A percentile compares a stretch with the other conserved stretches of the same genome.
phyloP scores from a whole-genome alignment of 1,140 invertebrate species.

The Anoplolepis gracilipes region DNA sequence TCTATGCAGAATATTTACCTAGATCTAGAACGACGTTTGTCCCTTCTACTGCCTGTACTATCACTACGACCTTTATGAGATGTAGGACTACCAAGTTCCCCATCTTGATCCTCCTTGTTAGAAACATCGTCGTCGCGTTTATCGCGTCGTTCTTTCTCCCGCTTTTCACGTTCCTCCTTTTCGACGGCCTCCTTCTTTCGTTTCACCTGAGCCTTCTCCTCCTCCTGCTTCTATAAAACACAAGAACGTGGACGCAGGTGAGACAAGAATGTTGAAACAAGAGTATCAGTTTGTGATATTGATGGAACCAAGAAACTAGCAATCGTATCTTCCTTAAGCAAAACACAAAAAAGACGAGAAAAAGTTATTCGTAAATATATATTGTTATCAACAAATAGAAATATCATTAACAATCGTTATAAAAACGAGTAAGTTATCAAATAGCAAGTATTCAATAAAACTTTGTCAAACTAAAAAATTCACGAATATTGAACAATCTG shows the following conservation, averaged over 20 bases:
- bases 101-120: slow-evolving; percentile 84
- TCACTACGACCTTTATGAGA: slow-evolving; percentile 81
- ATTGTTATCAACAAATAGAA: slow-evolving; percentile 47
- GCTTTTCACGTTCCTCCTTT: slow-evolving; percentile 84
- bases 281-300: slow-evolving; percentile 67
- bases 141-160: slow-evolving; percentile 82
- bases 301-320: slow-evolving; percentile 77
- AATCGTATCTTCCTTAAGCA: slow-evolving; percentile 73
- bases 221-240: slow-evolving; percentile 89
- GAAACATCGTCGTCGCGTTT: slow-evolving; percentile 79
- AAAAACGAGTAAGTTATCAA: neutral
- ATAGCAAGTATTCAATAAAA: slow-evolving; percentile 69
- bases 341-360: slow-evolving; percentile 37
- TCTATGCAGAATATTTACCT: slow-evolving; percentile 77
- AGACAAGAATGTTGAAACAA: slow-evolving; percentile 58
- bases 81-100: slow-evolving; percentile 83
- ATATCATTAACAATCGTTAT: slow-evolving; percentile 38
- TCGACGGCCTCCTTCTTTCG: slow-evolving; percentile 86
- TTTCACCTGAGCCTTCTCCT: slow-evolving; percentile 87
- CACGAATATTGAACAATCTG: neutral
- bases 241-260: slow-evolving; percentile 72
- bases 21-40: slow-evolving; percentile 85
- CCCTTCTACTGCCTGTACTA: slow-evolving; percentile 81
- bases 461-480: slow-evolving; percentile 29
- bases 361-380: slow-evolving; percentile 61